Evolutionary conservation across 2,113 vertebrate genomes (phyloP).

Genomic region (Anolis sagrei): DNA sequence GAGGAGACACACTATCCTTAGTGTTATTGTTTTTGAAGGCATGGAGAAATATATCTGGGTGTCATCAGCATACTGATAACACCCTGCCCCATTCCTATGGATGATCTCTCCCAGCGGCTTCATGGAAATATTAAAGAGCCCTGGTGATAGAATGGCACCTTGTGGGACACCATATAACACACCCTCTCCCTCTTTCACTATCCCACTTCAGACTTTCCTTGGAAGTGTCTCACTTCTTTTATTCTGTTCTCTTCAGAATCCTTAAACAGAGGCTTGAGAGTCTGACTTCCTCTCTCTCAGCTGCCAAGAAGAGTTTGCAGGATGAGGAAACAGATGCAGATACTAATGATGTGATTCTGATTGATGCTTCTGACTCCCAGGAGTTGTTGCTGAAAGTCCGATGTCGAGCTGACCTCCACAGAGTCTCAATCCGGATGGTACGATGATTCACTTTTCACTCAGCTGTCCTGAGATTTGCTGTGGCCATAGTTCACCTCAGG

Average conservation of each 20-base stretch:
- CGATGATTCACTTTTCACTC: neutral
- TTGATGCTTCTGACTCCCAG: neutral
- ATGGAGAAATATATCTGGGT: too few relatives aligned
- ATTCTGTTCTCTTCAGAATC: neutral
- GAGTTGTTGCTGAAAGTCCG: conserved; percentile 21
- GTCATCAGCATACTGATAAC: too few relatives aligned
- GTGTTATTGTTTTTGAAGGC: too few relatives aligned
- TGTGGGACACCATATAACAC: too few relatives aligned
- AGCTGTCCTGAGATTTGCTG: neutral
- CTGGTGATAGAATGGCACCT: too few relatives aligned
- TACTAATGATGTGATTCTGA: conserved; percentile 7
- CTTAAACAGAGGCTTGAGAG: neutral
- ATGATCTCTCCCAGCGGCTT: too few relatives aligned
- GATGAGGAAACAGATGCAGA: neutral
- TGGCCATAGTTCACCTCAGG: neutral
- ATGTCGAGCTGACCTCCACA: conserved; percentile 14
- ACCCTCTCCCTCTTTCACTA: too few relatives aligned
- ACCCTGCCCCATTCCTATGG: too few relatives aligned
- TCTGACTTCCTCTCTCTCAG: conserved; percentile 5
- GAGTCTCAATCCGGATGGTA: conserved; percentile 9
- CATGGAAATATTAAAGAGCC: too few relatives aligned
- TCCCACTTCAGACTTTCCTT: too few relatives aligned
- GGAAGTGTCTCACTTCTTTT: neutral
- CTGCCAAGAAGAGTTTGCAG: conserved; percentile 14
- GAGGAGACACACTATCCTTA: too few relatives aligned